Percentiles rank a stretch among this genome's conserved stretches.
Evolutionary conservation across 2,888 invertebrate species (phyloP).

Genomic region (Athalia rosae): DNA sequence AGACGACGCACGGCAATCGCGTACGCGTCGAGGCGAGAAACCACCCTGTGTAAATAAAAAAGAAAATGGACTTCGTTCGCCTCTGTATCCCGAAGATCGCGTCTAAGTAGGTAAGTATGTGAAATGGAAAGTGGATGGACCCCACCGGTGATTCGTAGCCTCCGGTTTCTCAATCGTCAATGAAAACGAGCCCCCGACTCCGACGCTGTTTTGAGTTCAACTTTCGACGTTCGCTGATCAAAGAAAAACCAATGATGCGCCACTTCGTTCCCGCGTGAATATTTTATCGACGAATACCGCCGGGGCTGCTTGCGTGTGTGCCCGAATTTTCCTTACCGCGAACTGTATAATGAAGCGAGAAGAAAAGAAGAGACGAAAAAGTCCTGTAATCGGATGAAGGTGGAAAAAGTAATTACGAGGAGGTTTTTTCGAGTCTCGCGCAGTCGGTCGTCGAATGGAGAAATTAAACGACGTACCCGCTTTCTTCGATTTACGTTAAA

Average conservation of each 20-base stretch:
- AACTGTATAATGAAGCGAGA: too few relatives aligned
- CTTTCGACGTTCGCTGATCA: conserved; percentile 79
- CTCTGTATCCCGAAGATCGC: conserved; percentile 19
- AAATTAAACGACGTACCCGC: conserved; percentile 25
- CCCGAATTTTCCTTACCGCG: too few relatives aligned
- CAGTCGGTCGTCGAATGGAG: background rate
- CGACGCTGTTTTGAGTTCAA: conserved; percentile 80
- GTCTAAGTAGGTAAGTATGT: conserved; percentile 7
- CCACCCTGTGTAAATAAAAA: background rate
- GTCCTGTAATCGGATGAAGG: too few relatives aligned
- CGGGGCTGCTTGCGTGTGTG: too few relatives aligned
- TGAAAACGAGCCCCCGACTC: background rate
- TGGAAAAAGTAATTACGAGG: too few relatives aligned
- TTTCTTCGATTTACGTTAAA: conserved; percentile 34
- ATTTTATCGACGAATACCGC: background rate
- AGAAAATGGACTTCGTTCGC: background rate
- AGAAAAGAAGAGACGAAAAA: too few relatives aligned
- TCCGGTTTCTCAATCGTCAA: background rate
- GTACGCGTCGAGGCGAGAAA: conserved; percentile 2
- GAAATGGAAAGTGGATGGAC: conserved; percentile 19
- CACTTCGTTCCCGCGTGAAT: background rate
- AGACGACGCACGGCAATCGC: background rate
- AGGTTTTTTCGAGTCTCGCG: background rate
- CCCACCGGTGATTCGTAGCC: conserved; percentile 7
- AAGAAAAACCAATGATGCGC: background rate